phyloP scores from a whole-genome alignment of 2,888 invertebrate species.

The Xiphydria camelus region DNA sequence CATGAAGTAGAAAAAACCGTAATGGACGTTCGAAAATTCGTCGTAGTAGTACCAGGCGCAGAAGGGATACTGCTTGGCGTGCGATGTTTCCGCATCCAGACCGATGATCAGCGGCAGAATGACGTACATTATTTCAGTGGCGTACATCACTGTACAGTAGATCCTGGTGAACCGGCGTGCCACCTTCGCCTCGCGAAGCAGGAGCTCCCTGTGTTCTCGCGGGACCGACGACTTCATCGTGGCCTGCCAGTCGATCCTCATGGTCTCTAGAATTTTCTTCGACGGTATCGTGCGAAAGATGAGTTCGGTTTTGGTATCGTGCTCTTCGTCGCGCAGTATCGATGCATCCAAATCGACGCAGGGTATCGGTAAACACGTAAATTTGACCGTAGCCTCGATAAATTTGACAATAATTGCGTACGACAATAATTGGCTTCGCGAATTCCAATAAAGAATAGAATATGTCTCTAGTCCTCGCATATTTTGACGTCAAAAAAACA shows the following conservation, averaged over 20 bases:
- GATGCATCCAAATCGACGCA: too few relatives aligned
- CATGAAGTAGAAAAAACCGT: slow-evolving; percentile 18
- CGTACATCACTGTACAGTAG: slow-evolving; percentile 22
- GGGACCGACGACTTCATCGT: slow-evolving; percentile 10
- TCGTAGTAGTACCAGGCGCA: slow-evolving; percentile 28
- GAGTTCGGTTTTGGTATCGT: too few relatives aligned
- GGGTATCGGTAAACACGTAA: too few relatives aligned
- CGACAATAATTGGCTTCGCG: too few relatives aligned
- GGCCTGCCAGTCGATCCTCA: slow-evolving; percentile 17
- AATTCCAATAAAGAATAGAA: too few relatives aligned
- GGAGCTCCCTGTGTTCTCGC: slow-evolving; percentile 12
- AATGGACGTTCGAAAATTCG: slow-evolving; percentile 17
- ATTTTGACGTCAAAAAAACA: too few relatives aligned
- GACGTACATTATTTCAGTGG: slow-evolving; percentile 21
- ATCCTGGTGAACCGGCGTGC: slow-evolving; percentile 17
- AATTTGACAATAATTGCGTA: too few relatives aligned
- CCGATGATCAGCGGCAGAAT: slow-evolving; percentile 19
- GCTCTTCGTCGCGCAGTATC: too few relatives aligned
- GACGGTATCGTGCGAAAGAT: too few relatives aligned
- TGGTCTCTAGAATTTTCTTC: slow-evolving; percentile 1
- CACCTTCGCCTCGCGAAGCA: slow-evolving; percentile 13
- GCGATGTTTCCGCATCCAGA: slow-evolving; percentile 12
- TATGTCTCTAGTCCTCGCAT: too few relatives aligned
- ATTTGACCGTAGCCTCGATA: too few relatives aligned
- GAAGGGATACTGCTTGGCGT: slow-evolving; percentile 22